Evolutionary conservation across 2,113 vertebrate genomes (phyloP), one percentile per base, ranked within the genome.

Genomic region (Scytalopus superciliaris): DNA sequence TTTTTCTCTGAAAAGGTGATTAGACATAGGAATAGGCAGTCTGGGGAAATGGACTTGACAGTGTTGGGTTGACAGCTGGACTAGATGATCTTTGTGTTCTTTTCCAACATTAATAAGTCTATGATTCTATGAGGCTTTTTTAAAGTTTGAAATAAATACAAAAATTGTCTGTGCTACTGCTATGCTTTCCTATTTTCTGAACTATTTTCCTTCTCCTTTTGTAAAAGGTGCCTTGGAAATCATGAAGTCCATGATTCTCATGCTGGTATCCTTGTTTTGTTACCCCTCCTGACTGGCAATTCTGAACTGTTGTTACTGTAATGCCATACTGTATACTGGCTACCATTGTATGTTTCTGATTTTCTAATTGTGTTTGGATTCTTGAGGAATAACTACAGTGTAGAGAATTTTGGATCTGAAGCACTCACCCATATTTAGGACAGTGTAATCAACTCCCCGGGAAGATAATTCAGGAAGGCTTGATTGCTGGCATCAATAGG

Each of bases 391-490:
- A 80, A 66, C 45, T 87, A 52, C 72, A 69, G 57, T 42, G 23
- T 77, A 67, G 88, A 92, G 55, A 83, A 83, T 90, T 82, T 66
- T 49, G 63, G 49, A 68, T 57, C 40, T 90, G 70, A 57, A 60
- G 28, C 62, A 56, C 57, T 88, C 57, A 53, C 50, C 19, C 75
- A 63, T 64, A 35, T 92, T 92, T 74, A 93, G 74, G 81, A 55
- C 74, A 67, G 27, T 52, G 28, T 72, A 96, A 96, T 95, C 88
- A 90, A 27, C 62, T 82, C 42, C 85, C 88, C 3, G 4, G 53
- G 83, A 87, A 86, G 95, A 91, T 92, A 92, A 92, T 49, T 40
- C 14, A 79, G 66, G 62, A 82, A 85, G 85, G 74, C 47, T 75
- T 96, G 93, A 89, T 94, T 94, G 78, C 81, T 52, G 56, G 30